These are phyloP conservation scores for Aphelinus atriplicis DNA, from an alignment of 1,140 invertebrate genomes.

Conservation along the genomic window DNA sequence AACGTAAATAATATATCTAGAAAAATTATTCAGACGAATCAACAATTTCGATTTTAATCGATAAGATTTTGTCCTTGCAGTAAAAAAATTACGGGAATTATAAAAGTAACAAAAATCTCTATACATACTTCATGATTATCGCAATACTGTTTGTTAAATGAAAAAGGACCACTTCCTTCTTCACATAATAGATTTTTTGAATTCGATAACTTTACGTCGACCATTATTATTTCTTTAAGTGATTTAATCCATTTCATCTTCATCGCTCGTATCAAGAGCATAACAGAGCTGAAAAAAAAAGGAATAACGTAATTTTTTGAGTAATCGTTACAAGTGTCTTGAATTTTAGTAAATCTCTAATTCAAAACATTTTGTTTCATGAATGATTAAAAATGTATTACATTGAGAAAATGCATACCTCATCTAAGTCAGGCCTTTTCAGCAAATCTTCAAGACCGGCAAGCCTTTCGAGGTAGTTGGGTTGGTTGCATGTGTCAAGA, in stretches of 20 bases:
- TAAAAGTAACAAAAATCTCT: slow-evolving; percentile 26
- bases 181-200: no score
- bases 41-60: no score
- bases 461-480: slow-evolving; percentile 86
- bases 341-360: no score
- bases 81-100: slow-evolving; percentile 20
- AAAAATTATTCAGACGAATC: no score
- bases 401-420: slow-evolving; percentile 63
- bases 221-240: not conserved
- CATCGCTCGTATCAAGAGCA: slow-evolving; percentile 55
- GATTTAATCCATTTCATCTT: slow-evolving; percentile 43
- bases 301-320: not conserved
- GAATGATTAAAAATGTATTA: not conserved
- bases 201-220: not conserved
- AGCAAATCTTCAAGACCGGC: slow-evolving; percentile 85
- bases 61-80: not conserved
- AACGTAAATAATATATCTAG: not conserved
- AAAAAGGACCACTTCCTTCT: slow-evolving; percentile 14
- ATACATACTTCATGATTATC: slow-evolving; percentile 5
- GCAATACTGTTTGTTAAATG: slow-evolving; percentile 35
- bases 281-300: slow-evolving; percentile 54
- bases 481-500: slow-evolving; percentile 84
- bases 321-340: no score
- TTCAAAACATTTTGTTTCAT: no score
- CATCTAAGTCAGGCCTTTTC: slow-evolving; percentile 71